These are phyloP conservation scores for Auanema freiburgensis DNA, from an alignment of 2,888 invertebrate species.

Conservation along the genomic window DNA sequence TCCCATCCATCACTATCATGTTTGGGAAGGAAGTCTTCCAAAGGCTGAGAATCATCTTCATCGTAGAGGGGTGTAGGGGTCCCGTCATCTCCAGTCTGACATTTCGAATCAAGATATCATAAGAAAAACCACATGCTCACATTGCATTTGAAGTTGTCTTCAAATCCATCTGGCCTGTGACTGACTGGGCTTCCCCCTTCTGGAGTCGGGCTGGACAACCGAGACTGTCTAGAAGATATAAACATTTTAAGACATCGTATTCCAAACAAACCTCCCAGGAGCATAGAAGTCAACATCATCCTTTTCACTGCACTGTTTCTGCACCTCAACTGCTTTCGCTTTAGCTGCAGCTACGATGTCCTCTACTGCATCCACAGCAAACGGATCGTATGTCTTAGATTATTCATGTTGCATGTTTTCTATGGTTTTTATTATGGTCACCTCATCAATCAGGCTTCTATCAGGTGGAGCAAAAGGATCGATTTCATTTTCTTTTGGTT, in stretches of 20 bases:
- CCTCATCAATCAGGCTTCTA: constrained; percentile 46
- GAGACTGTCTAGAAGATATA: constrained; percentile 31
- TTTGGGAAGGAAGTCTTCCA: constrained; percentile 85
- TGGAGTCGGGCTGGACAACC: constrained; percentile 58
- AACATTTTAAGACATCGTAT: neutral
- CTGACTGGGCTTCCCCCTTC: constrained; percentile 61
- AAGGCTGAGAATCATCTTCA: constrained; percentile 86
- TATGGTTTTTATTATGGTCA: constrained; percentile 12
- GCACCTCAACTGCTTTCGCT: constrained; percentile 51
- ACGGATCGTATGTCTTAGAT: constrained; percentile 62
- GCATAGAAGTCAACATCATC: constrained; percentile 52
- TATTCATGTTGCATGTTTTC: too few species aligned
- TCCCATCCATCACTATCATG: constrained; percentile 86
- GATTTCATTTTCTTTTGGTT: neutral
- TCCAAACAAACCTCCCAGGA: constrained; percentile 20
- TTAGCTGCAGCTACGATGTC: constrained; percentile 64
- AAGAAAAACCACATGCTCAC: constrained; percentile 15
- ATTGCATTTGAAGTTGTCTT: constrained; percentile 60
- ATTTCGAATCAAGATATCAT: neutral
- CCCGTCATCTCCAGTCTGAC: constrained; percentile 18
- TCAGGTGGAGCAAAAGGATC: constrained; percentile 58
- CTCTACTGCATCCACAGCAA: constrained; percentile 62
- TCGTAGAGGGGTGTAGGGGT: constrained; percentile 74
- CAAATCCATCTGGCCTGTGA: constrained; percentile 57
- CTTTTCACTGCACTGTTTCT: constrained; percentile 29